Evolutionary conservation across 2,113 vertebrate genomes (phyloP).

Genomic region (Callithrix jacchus): DNA sequence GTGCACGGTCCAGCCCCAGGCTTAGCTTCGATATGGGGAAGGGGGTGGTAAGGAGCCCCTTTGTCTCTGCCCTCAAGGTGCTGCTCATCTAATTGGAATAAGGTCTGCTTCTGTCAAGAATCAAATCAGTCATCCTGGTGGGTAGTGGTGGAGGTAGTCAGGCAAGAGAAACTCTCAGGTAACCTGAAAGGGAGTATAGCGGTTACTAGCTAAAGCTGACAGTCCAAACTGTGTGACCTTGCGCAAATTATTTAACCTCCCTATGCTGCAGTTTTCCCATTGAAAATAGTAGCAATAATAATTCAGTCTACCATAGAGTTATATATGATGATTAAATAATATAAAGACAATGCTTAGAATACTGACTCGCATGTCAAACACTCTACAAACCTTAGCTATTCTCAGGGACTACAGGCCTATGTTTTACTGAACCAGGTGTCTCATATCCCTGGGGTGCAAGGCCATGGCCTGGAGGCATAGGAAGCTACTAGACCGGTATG

Average conservation of each 20-base stretch:
- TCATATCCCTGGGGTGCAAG: neutral
- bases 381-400: neutral
- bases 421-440: too few relatives aligned
- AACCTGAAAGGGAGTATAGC: neutral
- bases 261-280: neutral
- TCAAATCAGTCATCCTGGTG: neutral
- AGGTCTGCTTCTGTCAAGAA: neutral
- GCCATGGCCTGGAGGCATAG: neutral
- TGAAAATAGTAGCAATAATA: conserved; percentile 6
- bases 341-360: neutral
- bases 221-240: neutral
- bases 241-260: neutral
- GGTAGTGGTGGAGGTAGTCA: neutral
- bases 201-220: neutral
- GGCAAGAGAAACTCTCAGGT: neutral
- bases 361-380: neutral
- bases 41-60: neutral
- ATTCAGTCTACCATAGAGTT: neutral
- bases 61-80: neutral
- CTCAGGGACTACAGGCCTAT: neutral
- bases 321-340: neutral
- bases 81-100: neutral
- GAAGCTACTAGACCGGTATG: neutral
- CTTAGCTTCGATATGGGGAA: neutral
- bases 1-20: neutral